Conservation (phyloP, 64 coral and sea anemone species). For the Actinia tenebrosa region DNA sequence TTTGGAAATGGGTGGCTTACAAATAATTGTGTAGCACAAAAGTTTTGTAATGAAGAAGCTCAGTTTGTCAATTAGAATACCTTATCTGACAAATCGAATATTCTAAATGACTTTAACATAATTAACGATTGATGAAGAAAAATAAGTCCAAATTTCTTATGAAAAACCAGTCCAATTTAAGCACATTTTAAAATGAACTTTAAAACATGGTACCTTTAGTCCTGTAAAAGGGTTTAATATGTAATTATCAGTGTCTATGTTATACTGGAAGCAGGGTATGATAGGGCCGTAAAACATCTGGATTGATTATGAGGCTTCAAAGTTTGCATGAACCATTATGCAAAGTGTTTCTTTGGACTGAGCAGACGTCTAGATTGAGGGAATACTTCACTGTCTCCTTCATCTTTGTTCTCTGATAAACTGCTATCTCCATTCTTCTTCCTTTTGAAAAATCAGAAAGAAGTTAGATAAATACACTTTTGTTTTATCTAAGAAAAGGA, state of each 20-base stretch:
- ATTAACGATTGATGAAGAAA: neutral
- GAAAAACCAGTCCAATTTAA: neutral
- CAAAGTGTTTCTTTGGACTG: constrained; percentile 90
- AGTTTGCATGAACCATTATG: neutral
- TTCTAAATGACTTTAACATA: neutral
- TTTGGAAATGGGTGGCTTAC: too few relatives aligned
- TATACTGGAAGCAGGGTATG: too few relatives aligned
- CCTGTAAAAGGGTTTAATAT: too few relatives aligned
- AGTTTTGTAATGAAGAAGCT: too few relatives aligned
- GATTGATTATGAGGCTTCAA: neutral
- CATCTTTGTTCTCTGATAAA: constrained; percentile 41
- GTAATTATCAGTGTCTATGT: too few relatives aligned
- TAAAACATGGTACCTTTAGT: too few relatives aligned
- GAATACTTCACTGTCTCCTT: constrained; percentile 58
- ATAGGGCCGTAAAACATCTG: too few relatives aligned
- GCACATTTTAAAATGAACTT: neutral
- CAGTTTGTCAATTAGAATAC: too few relatives aligned
- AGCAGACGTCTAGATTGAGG: constrained; percentile 72
- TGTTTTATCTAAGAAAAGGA: neutral
- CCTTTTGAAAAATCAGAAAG: constrained; percentile 14
- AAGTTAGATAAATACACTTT: neutral
- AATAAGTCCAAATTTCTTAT: neutral
- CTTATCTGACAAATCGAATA: neutral
- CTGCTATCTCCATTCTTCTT: constrained; percentile 35
- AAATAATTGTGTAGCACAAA: too few relatives aligned